Base-by-base conservation (phyloP, 2,888 invertebrate genomes). In the Leptinotarsa juncta region DNA sequence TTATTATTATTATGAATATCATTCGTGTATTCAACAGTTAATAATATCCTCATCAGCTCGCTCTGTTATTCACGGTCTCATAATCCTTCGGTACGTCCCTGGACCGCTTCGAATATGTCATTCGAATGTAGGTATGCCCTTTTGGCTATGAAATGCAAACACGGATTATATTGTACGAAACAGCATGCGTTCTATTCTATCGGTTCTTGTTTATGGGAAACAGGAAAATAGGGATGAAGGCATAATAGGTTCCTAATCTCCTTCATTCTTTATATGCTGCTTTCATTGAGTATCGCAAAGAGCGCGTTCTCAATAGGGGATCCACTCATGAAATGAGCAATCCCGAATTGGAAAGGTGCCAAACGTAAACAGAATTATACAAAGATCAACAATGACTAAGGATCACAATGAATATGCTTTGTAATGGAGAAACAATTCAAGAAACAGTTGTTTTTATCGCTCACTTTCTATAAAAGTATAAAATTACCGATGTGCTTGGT, bases 151-250 rank as follows among this genome's bases (percentile, higher is more conserved):
- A 74, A 72, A 81, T 78, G 78, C 79, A 82, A 81, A 82, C 81
- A 80, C 73, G 81, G 81, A 81, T 82, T 81, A 79, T 71, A 67
- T 51, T 69, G 66, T 75, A 75, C 55, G 26, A 68, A 77, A 70
- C 78, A 79, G 79, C 76, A 74, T 78, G 79, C 72, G 71, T 73
- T 68, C 79, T 72, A 72, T 53, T 79, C 66, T 75, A 60, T 42
- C 53, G 60, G 53, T 55, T 62, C 72, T 67, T 74, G 72, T 80
- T 74, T 74, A 81, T 81, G 82, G 82, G 81, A 82, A 82, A 83
- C 78, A 76, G 80, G 78, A 80, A 80, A 79, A 82, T 78, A 70
- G 60, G 74, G 76, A 77, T 77, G 71, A 76, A 71, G 57, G 79
- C 69, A 70, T 65, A 71, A 69, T 42, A 78, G 76, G 66, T 71